Base-by-base conservation (phyloP, 2,888 invertebrate species). In the Zaprionus obscuricornis region DNA sequence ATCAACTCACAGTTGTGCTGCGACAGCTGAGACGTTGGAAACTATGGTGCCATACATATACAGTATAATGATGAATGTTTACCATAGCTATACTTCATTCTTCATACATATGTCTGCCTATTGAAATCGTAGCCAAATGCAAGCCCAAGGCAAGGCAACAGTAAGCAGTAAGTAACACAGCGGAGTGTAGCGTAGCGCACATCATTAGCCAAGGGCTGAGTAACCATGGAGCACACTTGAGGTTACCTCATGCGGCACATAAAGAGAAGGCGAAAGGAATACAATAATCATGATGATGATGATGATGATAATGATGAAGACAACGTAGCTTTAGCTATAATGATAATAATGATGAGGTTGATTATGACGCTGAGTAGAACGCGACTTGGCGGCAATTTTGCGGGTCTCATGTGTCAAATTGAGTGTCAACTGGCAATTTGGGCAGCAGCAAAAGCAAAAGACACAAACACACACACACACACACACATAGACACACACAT, bases 381-480 rank as follows among this genome's bases (percentile, higher is more conserved):
- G 29, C 31, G 34, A 22, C 50, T 47, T 60, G 65, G 70, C 57
- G 68, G 57, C 40, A 22, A 49, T 58, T 64, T 71, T 78, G 74
- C 54, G 78, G 62, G 75, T 43, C 76, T 86, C 87, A 74, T 73
- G 75, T 83, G 87, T 85, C 89, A 87, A 88, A 88, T 86, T 87
- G 87, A 87, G 88, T 88, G 88, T 88, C 88, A 88, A 88, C 88
- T 88, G 87, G 84, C 88, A 87, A 88, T 88, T 87, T 87, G 81
- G 83, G 67, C 68, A 63, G 64, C 56, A 56, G 18, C 37, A 31
- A n/a, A n/a, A n/a, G 22, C 36, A 16, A 20, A 49, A 6, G 6
- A 6, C 46, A 39, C 43, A 47, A 50, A 14, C 27, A 13, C 43
- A 42, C 16, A n/a, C 56, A 8, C 45, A 43, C 17, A 39, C 42